These are phyloP conservation scores for Chymomyza costata DNA, from an alignment of 1,140 invertebrate species.

Conservation along the genomic window DNA sequence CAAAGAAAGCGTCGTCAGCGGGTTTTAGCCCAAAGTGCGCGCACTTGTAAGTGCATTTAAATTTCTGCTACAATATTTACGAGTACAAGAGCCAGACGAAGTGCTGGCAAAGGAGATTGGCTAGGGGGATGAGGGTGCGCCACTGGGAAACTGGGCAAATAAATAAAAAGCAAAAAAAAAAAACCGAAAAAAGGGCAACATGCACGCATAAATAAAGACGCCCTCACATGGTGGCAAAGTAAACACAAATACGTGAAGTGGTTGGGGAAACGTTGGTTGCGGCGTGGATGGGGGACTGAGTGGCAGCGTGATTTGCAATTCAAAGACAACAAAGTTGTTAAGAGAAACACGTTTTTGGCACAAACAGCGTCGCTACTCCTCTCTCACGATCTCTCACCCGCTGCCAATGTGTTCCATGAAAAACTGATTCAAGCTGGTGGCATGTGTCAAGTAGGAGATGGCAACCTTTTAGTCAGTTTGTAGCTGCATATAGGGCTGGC, in stretches of 20 bases:
- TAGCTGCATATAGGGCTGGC: no score
- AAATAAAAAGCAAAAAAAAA: constrained; percentile 12
- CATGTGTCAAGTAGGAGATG: constrained; percentile 16
- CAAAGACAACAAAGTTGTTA: constrained; percentile 61
- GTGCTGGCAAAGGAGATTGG: constrained; percentile 42
- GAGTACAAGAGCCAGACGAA: constrained; percentile 46
- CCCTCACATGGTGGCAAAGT: constrained; percentile 24
- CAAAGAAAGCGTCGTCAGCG: neutral
- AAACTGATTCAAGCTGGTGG: no score
- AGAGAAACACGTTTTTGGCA: constrained; percentile 15
- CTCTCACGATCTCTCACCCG: no score
- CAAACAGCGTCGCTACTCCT: no score
- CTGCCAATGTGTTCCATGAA: no score
- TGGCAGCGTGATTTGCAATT: constrained; percentile 63
- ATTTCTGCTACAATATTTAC: constrained; percentile 64
- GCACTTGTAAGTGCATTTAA: constrained; percentile 47
- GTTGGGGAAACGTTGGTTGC: no score
- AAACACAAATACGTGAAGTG: no score
- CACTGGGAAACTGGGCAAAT: no score
- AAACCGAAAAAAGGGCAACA: constrained; percentile 18
- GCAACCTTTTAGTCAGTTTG: no score
- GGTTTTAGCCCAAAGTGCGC: constrained; percentile 21
- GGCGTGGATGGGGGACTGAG: constrained; percentile 27
- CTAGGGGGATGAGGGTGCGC: no score
- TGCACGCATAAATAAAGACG: constrained; percentile 69